A percentile compares a stretch with the other conserved stretches of the same genome.
phyloP scores from a whole-genome alignment of 2,888 invertebrate genomes.

The Baccha elongata region DNA sequence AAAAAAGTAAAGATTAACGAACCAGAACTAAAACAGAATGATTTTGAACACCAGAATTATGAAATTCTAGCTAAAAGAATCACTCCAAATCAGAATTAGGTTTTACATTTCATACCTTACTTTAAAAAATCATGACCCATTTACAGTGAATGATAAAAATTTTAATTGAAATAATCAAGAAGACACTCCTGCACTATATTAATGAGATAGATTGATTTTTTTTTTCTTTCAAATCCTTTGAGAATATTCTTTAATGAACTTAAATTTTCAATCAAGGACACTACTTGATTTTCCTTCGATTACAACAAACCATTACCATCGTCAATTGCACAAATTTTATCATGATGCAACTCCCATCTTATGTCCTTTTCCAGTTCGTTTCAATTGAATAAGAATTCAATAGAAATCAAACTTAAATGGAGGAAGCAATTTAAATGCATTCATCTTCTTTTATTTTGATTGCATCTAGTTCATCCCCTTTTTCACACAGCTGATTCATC shows the following conservation, averaged over 20 bases:
- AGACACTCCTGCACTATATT: not conserved
- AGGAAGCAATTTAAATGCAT: slow-evolving; percentile 3
- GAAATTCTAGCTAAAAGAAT: too few species aligned
- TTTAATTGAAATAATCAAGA: not conserved
- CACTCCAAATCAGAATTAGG: too few species aligned
- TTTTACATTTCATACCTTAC: too few species aligned
- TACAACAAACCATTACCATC: slow-evolving; percentile 3
- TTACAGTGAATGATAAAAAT: not conserved
- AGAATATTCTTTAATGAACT: not conserved
- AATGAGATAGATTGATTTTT: not conserved
- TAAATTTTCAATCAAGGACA: slow-evolving; percentile 10
- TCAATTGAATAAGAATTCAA: not conserved
- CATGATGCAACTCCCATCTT: not conserved
- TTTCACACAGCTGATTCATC: too few species aligned
- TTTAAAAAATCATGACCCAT: too few species aligned
- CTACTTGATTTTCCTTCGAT: not conserved
- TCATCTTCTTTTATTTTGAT: not conserved
- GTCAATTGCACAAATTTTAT: not conserved
- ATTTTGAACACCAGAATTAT: too few species aligned
- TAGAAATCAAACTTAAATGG: slow-evolving; percentile 3
- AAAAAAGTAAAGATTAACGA: too few species aligned
- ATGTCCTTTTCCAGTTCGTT: not conserved
- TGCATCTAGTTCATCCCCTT: not conserved
- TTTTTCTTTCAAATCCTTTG: not conserved
- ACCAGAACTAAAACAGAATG: too few species aligned